Evolutionary conservation across 2,113 vertebrate genomes (phyloP).

Genomic region (Coryphaenoides rupestris): DNA sequence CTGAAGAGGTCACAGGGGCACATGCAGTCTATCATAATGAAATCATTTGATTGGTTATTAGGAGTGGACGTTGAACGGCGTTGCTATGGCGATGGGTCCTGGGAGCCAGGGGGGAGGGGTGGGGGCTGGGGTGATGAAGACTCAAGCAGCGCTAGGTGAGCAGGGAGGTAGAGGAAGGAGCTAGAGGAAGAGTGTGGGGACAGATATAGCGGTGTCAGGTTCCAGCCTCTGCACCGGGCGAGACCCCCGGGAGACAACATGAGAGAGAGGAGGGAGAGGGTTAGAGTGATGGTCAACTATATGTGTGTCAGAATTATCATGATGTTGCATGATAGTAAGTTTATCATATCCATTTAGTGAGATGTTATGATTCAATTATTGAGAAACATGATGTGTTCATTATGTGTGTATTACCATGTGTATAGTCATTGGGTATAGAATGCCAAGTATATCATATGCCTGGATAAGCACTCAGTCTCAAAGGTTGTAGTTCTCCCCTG

Average conservation of each 20-base stretch:
- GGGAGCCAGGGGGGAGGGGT: slow-evolving; percentile 48
- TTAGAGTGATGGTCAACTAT: neutral
- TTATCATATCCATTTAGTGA: too few relatives aligned
- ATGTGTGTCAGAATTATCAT: slow-evolving; percentile 7
- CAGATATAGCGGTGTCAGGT: neutral
- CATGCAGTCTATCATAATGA: slow-evolving; percentile 26
- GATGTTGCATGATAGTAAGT: too few relatives aligned
- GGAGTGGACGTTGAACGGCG: slow-evolving; percentile 13
- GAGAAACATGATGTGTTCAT: too few relatives aligned
- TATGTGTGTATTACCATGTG: too few relatives aligned
- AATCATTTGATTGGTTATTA: slow-evolving; percentile 31
- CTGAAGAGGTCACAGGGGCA: slow-evolving; percentile 27
- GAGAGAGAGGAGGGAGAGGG: too few relatives aligned
- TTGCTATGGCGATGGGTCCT: slow-evolving; percentile 19
- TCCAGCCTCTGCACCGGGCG: neutral
- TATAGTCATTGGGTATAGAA: too few relatives aligned
- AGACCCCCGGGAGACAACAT: too few relatives aligned
- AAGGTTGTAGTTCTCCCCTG: too few relatives aligned
- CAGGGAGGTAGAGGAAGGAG: too few relatives aligned
- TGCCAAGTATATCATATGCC: too few relatives aligned
- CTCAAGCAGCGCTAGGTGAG: neutral
- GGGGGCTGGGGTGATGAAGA: slow-evolving; percentile 77
- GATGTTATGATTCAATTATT: too few relatives aligned
- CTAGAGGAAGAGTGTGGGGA: neutral
- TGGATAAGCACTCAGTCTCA: too few relatives aligned